Base-by-base conservation (phyloP, 2,797 vertebrate genomes). In the Ctenosaura bakeri region DNA sequence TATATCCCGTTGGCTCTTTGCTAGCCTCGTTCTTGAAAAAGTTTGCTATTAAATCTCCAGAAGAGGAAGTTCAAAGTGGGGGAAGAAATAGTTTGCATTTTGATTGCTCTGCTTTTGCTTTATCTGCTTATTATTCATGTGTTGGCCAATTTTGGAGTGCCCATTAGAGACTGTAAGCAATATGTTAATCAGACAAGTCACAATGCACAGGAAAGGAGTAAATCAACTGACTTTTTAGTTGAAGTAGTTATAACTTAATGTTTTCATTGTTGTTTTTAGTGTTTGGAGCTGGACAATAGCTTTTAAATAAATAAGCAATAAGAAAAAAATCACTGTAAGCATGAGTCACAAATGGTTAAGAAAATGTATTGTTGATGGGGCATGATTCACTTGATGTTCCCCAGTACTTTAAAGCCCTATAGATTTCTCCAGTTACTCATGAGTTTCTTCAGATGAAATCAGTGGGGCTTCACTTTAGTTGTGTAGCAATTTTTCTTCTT, bases 41-140 rank as follows among this genome's bases (percentile, higher is more conserved):
- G 64, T 42, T 50, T 18, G 91, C 0, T 0, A 46, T 93, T 91
- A 74, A 85, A 93, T 81, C 90, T 85, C 77, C 86, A 91, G 87
- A 71, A 93, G 95, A 92, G 89, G 79, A 92, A 94, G 90, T 24
- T 81, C 9, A 42, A 32, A 81, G 86, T 52, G 42, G 69, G 85
- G 56, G 14, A 59, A 35, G 91, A 90, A 87, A 94, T 92, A 89
- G 35, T 93, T 94, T 91, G 90, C 56, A 38, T 94, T 86, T 93
- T 42, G 81, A 89, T 69, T 91, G 85, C 86, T 90, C 88, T 89
- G 64, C 79, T 95, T 94, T 91, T 91, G 42, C 76, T 95, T 94
- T 89, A 88, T 88, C 42, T 93, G 18, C 86, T 90, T 91, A 86
- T 91, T 94, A 93, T 81, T 54, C 73, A 89, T 4, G 56, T 24